Conservation (phyloP, 2,113 vertebrate species). For the Lota lota region DNA sequence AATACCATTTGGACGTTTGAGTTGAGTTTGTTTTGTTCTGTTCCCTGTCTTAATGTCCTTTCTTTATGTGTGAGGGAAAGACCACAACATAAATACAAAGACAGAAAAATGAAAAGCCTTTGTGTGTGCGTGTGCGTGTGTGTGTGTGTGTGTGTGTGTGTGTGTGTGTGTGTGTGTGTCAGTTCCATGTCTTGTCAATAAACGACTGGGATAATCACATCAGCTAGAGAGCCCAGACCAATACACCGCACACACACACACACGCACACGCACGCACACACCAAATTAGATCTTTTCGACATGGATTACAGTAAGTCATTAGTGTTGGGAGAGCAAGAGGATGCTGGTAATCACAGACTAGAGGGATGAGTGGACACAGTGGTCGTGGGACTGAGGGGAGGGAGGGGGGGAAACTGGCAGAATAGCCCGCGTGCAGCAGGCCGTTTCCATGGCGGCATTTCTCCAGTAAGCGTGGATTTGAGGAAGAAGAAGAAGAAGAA, state of each 20-base stretch:
- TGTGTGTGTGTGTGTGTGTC: slow-evolving; percentile 16
- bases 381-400: slow-evolving; percentile 33
- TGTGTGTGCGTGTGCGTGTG: too few species aligned
- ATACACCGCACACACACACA: slow-evolving; percentile 2
- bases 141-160: neutral
- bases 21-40: too few species aligned
- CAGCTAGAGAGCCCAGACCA: slow-evolving; percentile 15
- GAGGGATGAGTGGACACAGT: slow-evolving; percentile 9
- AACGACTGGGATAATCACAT: slow-evolving; percentile 38
- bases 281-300: slow-evolving; percentile 26
- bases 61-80: too few species aligned
- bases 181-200: slow-evolving; percentile 27
- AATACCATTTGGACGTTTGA: too few species aligned
- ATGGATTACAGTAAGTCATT: slow-evolving; percentile 47
- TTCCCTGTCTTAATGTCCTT: too few species aligned
- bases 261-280: slow-evolving; percentile 19
- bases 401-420: slow-evolving; percentile 11
- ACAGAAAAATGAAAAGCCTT: neutral
- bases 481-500: too few species aligned
- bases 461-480: slow-evolving; percentile 27
- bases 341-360: slow-evolving; percentile 25
- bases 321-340: slow-evolving; percentile 26
- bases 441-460: slow-evolving; percentile 35
- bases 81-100: too few species aligned
- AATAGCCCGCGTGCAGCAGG: slow-evolving; percentile 20